A percentile compares a stretch with the other conserved stretches of the same genome.
phyloP scores from a whole-genome alignment of 1,140 invertebrate genomes.

The Halictus rubicundus region DNA sequence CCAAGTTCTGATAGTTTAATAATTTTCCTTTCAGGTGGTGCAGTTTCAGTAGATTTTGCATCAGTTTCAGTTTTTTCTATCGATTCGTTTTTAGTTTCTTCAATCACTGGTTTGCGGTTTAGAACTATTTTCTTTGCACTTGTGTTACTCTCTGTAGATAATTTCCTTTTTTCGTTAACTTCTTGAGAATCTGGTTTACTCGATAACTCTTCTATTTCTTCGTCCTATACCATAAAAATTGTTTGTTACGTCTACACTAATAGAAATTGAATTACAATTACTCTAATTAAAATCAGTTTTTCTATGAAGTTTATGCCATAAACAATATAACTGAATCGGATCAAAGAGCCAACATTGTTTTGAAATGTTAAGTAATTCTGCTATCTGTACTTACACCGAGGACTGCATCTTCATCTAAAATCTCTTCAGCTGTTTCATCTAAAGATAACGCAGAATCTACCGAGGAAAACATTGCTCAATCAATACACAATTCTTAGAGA shows the following conservation, averaged over 20 bases:
- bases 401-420: constrained; percentile 80
- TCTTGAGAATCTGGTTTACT: constrained; percentile 75
- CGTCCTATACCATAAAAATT: constrained; percentile 68
- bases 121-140: constrained; percentile 84
- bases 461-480: constrained; percentile 45
- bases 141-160: constrained; percentile 68
- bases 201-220: constrained; percentile 76
- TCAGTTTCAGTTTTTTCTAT: constrained; percentile 63
- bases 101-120: constrained; percentile 84
- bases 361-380: neutral
- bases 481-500: constrained; percentile 13
- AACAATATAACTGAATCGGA: neutral
- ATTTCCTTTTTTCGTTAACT: constrained; percentile 71
- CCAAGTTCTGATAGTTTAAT: constrained; percentile 84
- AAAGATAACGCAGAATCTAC: constrained; percentile 76
- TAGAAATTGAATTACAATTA: neutral
- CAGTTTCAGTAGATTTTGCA: constrained; percentile 50
- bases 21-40: constrained; percentile 78
- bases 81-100: constrained; percentile 73
- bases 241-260: neutral
- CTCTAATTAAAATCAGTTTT: no score
- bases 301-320: neutral
- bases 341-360: no score
- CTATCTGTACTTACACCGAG: constrained; percentile 73
- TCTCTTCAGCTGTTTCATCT: constrained; percentile 79